These are phyloP conservation scores for Orchesellides sinensis DNA, from an alignment of 2,888 invertebrate genomes.

Conservation along the genomic window DNA sequence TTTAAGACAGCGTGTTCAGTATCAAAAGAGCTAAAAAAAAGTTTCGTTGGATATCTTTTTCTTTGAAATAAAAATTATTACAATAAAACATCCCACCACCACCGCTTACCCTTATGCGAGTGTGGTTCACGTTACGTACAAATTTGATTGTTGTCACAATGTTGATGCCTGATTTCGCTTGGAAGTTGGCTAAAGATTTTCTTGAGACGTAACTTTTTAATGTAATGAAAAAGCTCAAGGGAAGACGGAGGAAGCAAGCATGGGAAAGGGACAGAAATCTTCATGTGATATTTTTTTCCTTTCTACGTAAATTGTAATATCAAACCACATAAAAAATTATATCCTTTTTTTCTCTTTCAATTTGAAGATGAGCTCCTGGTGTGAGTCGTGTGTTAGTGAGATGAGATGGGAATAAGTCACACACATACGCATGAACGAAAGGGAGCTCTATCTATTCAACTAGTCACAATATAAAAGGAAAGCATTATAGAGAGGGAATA, in stretches of 20 bases:
- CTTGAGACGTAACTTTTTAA: slow-evolving; percentile 57
- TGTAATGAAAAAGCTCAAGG: slow-evolving; percentile 66
- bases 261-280: slow-evolving; percentile 48
- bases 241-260: slow-evolving; percentile 41
- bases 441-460: slow-evolving; percentile 8
- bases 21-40: too few species aligned
- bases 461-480: background rate
- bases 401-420: background rate
- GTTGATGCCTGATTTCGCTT: slow-evolving; percentile 21
- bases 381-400: slow-evolving; percentile 58
- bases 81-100: slow-evolving; percentile 32
- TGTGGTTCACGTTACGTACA: too few species aligned
- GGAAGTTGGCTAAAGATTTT: slow-evolving; percentile 26
- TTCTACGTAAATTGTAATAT: slow-evolving; percentile 60
- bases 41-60: slow-evolving; percentile 23
- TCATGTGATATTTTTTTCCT: slow-evolving; percentile 47
- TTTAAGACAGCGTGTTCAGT: too few species aligned
- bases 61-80: slow-evolving; percentile 44
- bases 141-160: slow-evolving; percentile 27
- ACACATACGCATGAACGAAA: slow-evolving; percentile 11
- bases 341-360: slow-evolving; percentile 47
- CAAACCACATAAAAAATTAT: slow-evolving; percentile 58
- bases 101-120: too few species aligned
- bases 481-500: background rate
- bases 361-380: slow-evolving; percentile 66